These are phyloP conservation scores for Clusia tigrina DNA, from an alignment of 2,888 invertebrate genomes.

Conservation along the genomic window DNA sequence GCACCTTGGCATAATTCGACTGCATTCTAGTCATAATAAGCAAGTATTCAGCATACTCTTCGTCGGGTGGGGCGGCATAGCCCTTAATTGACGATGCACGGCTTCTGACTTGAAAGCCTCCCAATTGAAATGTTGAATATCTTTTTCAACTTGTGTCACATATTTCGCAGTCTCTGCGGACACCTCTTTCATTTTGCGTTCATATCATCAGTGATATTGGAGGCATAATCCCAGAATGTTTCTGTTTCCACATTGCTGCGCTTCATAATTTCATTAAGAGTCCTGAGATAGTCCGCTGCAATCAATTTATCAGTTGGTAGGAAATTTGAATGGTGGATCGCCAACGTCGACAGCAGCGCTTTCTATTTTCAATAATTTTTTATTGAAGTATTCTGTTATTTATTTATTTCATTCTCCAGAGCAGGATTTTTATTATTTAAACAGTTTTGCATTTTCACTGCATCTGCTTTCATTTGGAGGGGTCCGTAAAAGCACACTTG, in stretches of 20 bases:
- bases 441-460: no score
- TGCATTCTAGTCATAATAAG: slow-evolving; percentile 77
- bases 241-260: slow-evolving; percentile 70
- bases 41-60: slow-evolving; percentile 71
- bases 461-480: no score
- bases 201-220: slow-evolving; percentile 77
- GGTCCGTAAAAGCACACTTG: no score
- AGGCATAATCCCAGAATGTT: slow-evolving; percentile 78
- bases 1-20: slow-evolving; percentile 78
- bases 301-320: no score
- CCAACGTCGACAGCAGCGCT: no score
- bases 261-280: slow-evolving; percentile 70
- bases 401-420: no score
- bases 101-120: slow-evolving; percentile 73
- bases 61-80: slow-evolving; percentile 74
- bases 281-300: slow-evolving; percentile 71
- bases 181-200: slow-evolving; percentile 65
- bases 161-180: slow-evolving; percentile 58
- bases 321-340: no score
- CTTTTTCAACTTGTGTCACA: slow-evolving; percentile 59
- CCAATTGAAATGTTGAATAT: slow-evolving; percentile 72
- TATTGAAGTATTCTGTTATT: no score
- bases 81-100: slow-evolving; percentile 80
- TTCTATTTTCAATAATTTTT: no score
- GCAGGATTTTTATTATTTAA: no score